These are phyloP conservation scores for Calameuta pallipes DNA, from an alignment of 2,888 invertebrate genomes.

Conservation along the genomic window DNA sequence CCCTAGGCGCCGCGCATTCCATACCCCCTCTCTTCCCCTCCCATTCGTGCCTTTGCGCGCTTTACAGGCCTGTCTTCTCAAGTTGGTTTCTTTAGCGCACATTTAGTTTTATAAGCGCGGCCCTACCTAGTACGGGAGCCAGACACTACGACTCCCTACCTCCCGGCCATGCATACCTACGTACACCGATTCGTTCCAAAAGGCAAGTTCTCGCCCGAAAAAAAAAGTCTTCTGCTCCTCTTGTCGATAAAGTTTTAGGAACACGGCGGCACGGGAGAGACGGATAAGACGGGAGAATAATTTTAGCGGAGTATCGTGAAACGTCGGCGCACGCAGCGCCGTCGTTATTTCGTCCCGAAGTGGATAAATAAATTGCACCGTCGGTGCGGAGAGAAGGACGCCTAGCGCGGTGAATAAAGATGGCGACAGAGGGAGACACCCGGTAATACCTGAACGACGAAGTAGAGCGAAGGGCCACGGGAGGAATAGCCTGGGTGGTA, in stretches of 20 bases:
- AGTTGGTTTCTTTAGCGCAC: slow-evolving; percentile 49
- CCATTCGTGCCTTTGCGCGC: slow-evolving; percentile 24
- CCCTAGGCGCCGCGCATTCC: slow-evolving; percentile 72
- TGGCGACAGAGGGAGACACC: not conserved
- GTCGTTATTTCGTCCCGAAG: not conserved
- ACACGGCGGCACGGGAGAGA: not conserved
- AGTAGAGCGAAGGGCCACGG: slow-evolving; percentile 8
- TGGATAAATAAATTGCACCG: not conserved
- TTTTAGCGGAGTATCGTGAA: not conserved
- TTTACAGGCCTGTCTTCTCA: slow-evolving; percentile 43
- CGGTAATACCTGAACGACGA: not conserved
- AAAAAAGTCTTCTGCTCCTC: not conserved
- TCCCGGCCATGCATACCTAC: not conserved
- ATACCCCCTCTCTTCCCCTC: slow-evolving; percentile 55
- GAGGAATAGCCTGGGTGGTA: slow-evolving; percentile 6
- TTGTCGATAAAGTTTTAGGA: not conserved
- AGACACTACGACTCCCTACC: not conserved
- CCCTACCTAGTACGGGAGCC: slow-evolving; percentile 13
- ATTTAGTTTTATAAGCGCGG: slow-evolving; percentile 22
- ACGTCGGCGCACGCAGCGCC: not conserved
- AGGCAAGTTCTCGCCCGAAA: not conserved
- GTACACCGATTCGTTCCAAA: not conserved
- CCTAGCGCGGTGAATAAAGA: not conserved
- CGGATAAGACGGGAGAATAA: not conserved
- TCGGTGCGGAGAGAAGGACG: not conserved